Evolutionary conservation across 2,797 vertebrate species (phyloP), one percentile per base, ranked within the genome.

Genomic region (Limnodromus scolopaceus): DNA sequence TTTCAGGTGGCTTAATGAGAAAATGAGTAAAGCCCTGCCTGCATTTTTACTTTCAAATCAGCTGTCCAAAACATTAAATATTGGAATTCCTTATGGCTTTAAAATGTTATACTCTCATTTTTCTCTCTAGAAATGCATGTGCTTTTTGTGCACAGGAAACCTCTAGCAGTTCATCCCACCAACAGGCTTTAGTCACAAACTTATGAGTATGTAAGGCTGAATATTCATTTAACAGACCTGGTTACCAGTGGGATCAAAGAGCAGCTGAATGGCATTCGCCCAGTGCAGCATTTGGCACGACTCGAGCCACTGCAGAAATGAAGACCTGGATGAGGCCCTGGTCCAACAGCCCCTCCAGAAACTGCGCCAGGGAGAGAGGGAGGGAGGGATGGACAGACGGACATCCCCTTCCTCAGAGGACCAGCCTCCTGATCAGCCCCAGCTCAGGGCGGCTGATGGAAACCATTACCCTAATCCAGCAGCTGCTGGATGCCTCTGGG

Each of bases 311-410:
- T 24, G 60, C 87, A 45, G 54, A 19, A 53, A 22, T 0, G 15
- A 55, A 6, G 19, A 4, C 16, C 6, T 0, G 51, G 74, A 20
- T 18, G 54, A 57, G 4, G 7, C 9, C 69, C 18, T 27, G 11
- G 13, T 1, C 1, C 0, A 76, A 34, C 12, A 11, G 43, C 48
- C 32, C 0, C 0, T 11, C 6, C 25, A 4, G 65, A 43, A 54
- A 16, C 64, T 32, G 30, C 0, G 0, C 0, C 43, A 28, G 38
- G 38, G 17, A 76, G 17, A 25, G 32, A 46, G 6, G 18, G 36
- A 25, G 17, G 39, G 36, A n/a, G 0, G 58, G 74, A 46, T 16
- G 41, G 49, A 34, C 0, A 45, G 75, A 18, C 9, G 25, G 57
- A 36, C 58, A 28, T 38, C 53, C 6, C 34, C 53, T 27, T 48